Evolutionary conservation across 2,113 vertebrate species (phyloP).

Genomic region (Brienomyrus longianalis): DNA sequence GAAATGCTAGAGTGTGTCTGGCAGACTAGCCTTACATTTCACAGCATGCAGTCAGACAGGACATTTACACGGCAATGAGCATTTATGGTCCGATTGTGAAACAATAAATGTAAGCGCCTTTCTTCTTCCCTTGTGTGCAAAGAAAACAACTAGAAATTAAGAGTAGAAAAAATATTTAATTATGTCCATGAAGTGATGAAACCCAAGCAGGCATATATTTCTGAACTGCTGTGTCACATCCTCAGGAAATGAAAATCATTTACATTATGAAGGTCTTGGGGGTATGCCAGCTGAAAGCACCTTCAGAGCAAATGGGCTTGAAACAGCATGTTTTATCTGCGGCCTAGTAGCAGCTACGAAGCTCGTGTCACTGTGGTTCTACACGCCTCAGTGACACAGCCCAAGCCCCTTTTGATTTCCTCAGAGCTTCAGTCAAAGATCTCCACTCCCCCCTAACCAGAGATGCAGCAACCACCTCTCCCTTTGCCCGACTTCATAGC

Average conservation of each 20-base stretch:
- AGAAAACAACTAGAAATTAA: neutral
- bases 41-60: neutral
- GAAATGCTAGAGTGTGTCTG: neutral
- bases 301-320: neutral
- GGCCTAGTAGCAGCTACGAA: neutral
- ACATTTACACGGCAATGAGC: neutral
- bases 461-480: neutral
- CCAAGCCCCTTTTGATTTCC: neutral
- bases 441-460: neutral
- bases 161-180: neutral
- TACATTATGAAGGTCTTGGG: neutral
- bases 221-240: neutral
- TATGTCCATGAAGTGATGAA: neutral
- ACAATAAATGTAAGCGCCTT: neutral
- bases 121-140: neutral
- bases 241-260: neutral
- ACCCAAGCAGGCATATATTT: neutral
- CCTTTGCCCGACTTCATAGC: slow-evolving; percentile 2
- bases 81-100: neutral
- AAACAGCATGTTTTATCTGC: neutral
- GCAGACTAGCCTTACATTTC: neutral
- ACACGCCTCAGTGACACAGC: neutral
- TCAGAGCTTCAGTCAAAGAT: neutral
- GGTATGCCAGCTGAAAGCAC: neutral
- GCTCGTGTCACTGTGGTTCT: neutral